Conservation (phyloP, 35 echinoderm and acorn worm species). For the Heliocidaris erythrogramma region DNA sequence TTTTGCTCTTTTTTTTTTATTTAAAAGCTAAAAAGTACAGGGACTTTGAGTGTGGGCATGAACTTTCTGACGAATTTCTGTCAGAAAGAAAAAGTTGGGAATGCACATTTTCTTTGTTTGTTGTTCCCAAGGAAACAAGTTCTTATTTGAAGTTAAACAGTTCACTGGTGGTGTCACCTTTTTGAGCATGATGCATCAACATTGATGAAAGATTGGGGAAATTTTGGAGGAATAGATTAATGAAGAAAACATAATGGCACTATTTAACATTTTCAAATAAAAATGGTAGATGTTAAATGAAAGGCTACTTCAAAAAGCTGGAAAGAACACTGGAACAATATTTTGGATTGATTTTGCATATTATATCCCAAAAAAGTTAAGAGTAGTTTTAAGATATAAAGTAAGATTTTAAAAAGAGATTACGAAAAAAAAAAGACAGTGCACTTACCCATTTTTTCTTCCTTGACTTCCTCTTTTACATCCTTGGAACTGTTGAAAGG, state of each 20-base stretch:
- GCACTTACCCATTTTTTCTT: constrained; percentile 10
- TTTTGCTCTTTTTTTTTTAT: neutral
- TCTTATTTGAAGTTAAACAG: too few species aligned
- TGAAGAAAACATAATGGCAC: too few species aligned
- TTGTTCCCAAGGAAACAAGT: neutral
- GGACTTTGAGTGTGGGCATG: neutral
- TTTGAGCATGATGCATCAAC: neutral
- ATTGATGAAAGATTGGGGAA: neutral
- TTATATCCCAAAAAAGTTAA: too few species aligned
- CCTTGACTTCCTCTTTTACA: constrained; percentile 28
- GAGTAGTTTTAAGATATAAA: too few species aligned
- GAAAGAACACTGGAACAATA: too few species aligned
- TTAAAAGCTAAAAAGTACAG: neutral
- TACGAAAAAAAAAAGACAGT: neutral
- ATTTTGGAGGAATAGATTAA: neutral
- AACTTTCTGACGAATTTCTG: neutral
- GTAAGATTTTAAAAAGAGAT: neutral
- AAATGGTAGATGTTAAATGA: too few species aligned
- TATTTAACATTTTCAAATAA: too few species aligned
- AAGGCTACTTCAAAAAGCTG: too few species aligned
- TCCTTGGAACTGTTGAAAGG: neutral
- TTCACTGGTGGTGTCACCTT: neutral
- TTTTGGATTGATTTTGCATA: too few species aligned
- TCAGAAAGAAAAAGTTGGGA: neutral
- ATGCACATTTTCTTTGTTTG: neutral